phyloP scores from a whole-genome alignment of 2,113 vertebrate genomes.

The Actenoides lindsayi region DNA sequence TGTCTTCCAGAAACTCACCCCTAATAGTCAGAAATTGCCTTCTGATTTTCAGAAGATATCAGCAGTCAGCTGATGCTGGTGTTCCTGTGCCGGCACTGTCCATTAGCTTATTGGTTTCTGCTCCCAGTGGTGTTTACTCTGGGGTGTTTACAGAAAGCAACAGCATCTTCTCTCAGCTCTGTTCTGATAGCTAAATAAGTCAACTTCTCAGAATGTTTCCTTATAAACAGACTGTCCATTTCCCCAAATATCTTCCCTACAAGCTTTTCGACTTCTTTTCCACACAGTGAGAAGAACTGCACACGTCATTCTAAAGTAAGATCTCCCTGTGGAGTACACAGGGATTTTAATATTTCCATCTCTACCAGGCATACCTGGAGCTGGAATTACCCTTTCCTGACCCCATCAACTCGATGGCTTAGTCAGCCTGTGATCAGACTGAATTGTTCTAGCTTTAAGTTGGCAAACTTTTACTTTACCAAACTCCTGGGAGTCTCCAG shows the following conservation, averaged over 20 bases:
- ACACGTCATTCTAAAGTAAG: not conserved
- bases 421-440: not conserved
- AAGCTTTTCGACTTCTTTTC: not conserved
- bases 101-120: slow-evolving; percentile 48
- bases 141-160: slow-evolving; percentile 37
- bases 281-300: not conserved
- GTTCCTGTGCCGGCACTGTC: slow-evolving; percentile 1
- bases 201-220: not conserved
- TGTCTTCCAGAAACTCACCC: slow-evolving; percentile 33
- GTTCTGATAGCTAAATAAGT: not conserved
- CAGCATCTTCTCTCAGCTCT: not conserved
- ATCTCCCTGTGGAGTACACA: not conserved
- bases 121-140: not conserved
- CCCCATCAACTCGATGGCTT: not conserved
- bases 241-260: not conserved
- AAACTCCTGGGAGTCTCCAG: not conserved
- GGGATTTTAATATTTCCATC: not conserved
- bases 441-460: not conserved
- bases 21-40: slow-evolving; percentile 40
- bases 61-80: not conserved
- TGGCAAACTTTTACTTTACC: not conserved
- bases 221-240: not conserved
- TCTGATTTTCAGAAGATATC: slow-evolving; percentile 42
- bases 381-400: not conserved
- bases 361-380: not conserved